These are phyloP conservation scores for Morbakka virulenta DNA, from an alignment of 30 jellyfish, hydroid and myxozoan species.

Conservation along the genomic window DNA sequence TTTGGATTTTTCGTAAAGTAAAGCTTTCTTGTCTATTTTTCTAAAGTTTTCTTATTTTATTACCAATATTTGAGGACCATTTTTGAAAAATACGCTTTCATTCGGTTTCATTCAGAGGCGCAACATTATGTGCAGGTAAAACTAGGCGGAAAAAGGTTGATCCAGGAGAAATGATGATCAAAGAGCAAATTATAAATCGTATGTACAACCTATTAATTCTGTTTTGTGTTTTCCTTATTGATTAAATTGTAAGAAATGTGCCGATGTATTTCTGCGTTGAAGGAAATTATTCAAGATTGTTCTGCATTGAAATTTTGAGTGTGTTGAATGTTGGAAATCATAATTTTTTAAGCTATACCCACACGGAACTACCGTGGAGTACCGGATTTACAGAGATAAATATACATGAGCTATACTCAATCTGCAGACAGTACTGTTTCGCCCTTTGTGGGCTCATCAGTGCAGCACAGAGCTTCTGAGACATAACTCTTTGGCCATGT, in stretches of 20 bases:
- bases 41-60: neutral
- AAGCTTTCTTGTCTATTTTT: neutral
- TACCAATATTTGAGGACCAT: neutral
- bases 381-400: no score
- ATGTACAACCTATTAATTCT: neutral
- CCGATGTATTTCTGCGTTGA: neutral
- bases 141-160: slow-evolving; percentile 74
- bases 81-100: neutral
- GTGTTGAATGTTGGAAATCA: no score
- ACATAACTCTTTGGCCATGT: no score
- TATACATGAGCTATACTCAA: no score
- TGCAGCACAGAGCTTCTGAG: no score
- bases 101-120: slow-evolving; percentile 67
- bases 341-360: no score
- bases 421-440: no score
- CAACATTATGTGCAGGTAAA: slow-evolving; percentile 91
- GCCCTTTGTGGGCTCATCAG: no score
- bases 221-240: neutral
- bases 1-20: neutral
- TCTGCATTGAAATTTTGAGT: no score
- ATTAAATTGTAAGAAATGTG: neutral
- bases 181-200: slow-evolving; percentile 81
- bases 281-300: neutral
- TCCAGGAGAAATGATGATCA: slow-evolving; percentile 76
- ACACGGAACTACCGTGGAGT: no score